These are phyloP conservation scores for Spisula solida DNA, from an alignment of 2,888 invertebrate genomes.

Conservation along the genomic window DNA sequence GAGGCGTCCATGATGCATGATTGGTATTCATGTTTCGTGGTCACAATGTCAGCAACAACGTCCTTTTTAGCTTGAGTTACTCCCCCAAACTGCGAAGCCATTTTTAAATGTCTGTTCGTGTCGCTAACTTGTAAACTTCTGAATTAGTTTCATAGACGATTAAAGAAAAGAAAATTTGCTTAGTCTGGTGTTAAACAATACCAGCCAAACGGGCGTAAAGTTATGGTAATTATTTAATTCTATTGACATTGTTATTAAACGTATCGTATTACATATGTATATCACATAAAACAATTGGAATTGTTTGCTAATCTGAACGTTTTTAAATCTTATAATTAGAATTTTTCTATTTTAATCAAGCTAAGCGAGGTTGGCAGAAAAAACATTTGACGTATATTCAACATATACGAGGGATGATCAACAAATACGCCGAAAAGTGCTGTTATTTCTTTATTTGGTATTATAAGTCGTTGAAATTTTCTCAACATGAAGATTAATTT, in stretches of 20 bases:
- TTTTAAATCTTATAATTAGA: no score
- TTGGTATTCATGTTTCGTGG: constrained; percentile 55
- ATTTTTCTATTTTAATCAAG: no score
- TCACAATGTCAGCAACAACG: constrained; percentile 53
- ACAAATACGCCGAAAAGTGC: no score
- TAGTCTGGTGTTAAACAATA: neutral
- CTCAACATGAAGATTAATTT: no score
- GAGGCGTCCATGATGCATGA: constrained; percentile 56
- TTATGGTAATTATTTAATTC: neutral
- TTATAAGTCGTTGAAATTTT: no score
- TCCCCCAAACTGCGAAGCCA: constrained; percentile 50
- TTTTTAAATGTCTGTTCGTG: constrained; percentile 6
- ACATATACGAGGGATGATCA: no score
- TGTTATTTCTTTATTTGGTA: no score
- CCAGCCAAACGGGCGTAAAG: neutral
- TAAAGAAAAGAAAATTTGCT: neutral
- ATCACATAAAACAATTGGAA: no score
- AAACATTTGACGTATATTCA: no score
- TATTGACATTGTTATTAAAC: neutral
- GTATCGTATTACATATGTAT: neutral
- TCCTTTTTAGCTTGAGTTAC: constrained; percentile 52
- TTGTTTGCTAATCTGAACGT: no score
- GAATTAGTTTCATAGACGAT: neutral
- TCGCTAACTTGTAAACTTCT: neutral
- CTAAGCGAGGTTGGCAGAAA: no score